Evolutionary conservation across 2,888 invertebrate genomes (phyloP).

Genomic region (Endotricha flammealis): DNA sequence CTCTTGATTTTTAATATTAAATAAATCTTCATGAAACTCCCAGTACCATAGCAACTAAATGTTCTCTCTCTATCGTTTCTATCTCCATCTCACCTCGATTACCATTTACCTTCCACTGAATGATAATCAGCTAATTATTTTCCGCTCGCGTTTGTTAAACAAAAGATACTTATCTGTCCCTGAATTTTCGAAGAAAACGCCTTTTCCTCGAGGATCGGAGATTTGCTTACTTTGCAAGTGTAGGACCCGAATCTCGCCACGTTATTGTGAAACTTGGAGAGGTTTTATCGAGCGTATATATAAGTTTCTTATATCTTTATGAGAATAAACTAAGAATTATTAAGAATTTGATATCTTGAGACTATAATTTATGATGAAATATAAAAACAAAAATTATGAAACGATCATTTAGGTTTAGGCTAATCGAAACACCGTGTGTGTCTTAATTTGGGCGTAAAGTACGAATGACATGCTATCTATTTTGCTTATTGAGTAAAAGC

Average conservation of each 20-base stretch:
- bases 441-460: too few relatives aligned
- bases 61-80: not conserved
- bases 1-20: too few relatives aligned
- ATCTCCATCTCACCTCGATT: not conserved
- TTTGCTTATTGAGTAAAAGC: too few relatives aligned
- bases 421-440: too few relatives aligned
- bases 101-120: conserved; percentile 1
- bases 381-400: too few relatives aligned
- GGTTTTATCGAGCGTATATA: conserved; percentile 3
- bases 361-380: too few relatives aligned
- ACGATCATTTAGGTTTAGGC: too few relatives aligned
- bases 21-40: too few relatives aligned
- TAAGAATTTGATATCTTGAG: too few relatives aligned
- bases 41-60: not conserved
- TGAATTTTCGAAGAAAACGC: conserved; percentile 9
- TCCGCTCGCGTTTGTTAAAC: conserved; percentile 6
- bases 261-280: conserved; percentile 8
- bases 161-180: conserved; percentile 10
- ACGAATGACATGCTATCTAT: too few relatives aligned
- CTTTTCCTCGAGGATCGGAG: not conserved
- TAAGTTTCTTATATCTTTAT: not conserved
- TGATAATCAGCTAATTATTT: conserved; percentile 9
- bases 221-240: conserved; percentile 11
- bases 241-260: conserved; percentile 4
- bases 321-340: too few relatives aligned